Conservation (phyloP, 2,888 invertebrate genomes). For the Cotesia congregata region DNA sequence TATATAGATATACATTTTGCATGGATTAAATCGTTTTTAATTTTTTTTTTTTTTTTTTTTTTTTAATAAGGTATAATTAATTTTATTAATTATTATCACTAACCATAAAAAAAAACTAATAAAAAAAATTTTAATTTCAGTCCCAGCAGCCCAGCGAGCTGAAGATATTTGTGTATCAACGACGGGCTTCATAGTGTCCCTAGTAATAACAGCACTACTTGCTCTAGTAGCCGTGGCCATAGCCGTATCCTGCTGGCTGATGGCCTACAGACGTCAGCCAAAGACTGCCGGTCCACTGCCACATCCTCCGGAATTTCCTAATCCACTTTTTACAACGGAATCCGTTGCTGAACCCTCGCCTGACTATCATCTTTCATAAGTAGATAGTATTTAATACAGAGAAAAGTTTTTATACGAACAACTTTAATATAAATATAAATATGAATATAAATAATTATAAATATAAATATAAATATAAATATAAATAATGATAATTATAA, state of each 20-base stretch:
- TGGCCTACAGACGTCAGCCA: constrained; percentile 91
- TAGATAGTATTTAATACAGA: constrained; percentile 53
- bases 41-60: too few species aligned
- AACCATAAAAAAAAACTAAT: not conserved
- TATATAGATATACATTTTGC: too few species aligned
- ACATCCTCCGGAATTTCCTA: constrained; percentile 95
- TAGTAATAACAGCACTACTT: constrained; percentile 91
- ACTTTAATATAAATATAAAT: not conserved
- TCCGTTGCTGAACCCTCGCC: constrained; percentile 86
- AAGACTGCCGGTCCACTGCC: constrained; percentile 91
- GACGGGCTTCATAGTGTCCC: constrained; percentile 91
- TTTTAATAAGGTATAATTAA: too few species aligned
- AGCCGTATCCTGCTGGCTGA: constrained; percentile 95
- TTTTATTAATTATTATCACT: too few species aligned
- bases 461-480: constrained; percentile 1
- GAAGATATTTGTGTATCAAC: constrained; percentile 95
- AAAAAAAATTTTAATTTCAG: constrained; percentile 57
- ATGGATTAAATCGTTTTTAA: too few species aligned
- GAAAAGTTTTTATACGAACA: constrained; percentile 19
- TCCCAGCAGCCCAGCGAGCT: constrained; percentile 73
- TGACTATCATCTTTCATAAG: constrained; percentile 76
- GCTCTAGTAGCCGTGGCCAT: constrained; percentile 94
- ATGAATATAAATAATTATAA: not conserved
- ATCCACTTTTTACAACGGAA: constrained; percentile 90
- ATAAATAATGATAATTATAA: constrained; percentile 17